A percentile compares a stretch with the other conserved stretches of the same genome.
Conservation (phyloP, 2,113 vertebrate genomes). For the Rhinichthys klamathensis region DNA sequence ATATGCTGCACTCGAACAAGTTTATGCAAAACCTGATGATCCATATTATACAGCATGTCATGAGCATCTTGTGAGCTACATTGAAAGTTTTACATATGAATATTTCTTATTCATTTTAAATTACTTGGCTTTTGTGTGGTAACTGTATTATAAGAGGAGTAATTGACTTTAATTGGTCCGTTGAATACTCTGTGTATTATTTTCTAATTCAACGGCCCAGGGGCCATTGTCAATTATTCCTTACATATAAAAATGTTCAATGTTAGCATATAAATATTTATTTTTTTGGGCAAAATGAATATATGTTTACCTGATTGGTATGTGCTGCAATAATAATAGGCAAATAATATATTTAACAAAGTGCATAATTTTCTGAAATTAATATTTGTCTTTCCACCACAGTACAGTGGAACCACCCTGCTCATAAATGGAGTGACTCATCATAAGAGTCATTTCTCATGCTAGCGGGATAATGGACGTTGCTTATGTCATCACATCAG, state of each 20-base stretch:
- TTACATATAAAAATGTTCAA: too few relatives aligned
- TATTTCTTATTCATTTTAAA: not conserved
- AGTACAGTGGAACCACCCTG: not conserved
- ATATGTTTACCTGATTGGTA: not conserved
- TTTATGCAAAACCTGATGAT: not conserved
- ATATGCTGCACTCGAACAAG: not conserved
- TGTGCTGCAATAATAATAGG: not conserved
- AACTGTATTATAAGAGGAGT: too few relatives aligned
- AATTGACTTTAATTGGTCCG: too few relatives aligned
- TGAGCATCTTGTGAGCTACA: not conserved
- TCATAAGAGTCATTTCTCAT: conserved; percentile 11
- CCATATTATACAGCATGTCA: not conserved
- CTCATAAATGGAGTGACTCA: conserved; percentile 17
- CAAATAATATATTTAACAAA: not conserved
- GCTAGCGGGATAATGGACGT: not conserved
- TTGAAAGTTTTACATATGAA: not conserved
- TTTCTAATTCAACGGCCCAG: too few relatives aligned
- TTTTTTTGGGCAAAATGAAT: not conserved
- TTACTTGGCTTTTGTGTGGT: too few relatives aligned
- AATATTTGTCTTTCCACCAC: not conserved
- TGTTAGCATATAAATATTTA: too few relatives aligned
- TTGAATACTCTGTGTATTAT: too few relatives aligned
- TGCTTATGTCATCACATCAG: not conserved
- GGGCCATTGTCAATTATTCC: too few relatives aligned
- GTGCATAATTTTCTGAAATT: too few relatives aligned